Percentiles rank a stretch among this genome's conserved stretches.
phyloP scores from a whole-genome alignment of 2,797 vertebrate genomes.

The Clarias platycephalus region DNA sequence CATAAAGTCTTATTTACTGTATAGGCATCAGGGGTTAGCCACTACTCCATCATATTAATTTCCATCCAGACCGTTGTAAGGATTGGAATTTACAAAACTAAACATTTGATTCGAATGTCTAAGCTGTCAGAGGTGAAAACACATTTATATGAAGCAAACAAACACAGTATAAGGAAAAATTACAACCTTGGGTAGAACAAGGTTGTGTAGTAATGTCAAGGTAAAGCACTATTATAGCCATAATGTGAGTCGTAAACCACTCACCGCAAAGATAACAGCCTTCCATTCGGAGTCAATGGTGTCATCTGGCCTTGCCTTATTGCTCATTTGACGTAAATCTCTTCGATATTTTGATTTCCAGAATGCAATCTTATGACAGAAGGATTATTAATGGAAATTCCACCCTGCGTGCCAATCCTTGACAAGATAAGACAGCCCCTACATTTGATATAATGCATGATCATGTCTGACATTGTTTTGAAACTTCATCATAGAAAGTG shows the following conservation, averaged over 20 bases:
- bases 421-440: constrained; percentile 25
- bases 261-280: constrained; percentile 68
- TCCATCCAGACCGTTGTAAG: not conserved
- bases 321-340: constrained; percentile 63
- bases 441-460: constrained; percentile 2
- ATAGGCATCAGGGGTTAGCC: not conserved
- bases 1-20: not conserved
- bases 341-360: constrained; percentile 72
- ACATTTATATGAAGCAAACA: constrained; percentile 41
- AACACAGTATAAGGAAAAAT: constrained; percentile 52
- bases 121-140: not conserved
- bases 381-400: constrained; percentile 45
- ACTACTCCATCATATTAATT: not conserved
- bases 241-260: constrained; percentile 66
- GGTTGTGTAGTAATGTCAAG: constrained; percentile 67
- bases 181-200: constrained; percentile 44
- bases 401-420: not conserved
- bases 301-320: constrained; percentile 64
- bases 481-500: not conserved
- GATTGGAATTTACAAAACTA: not conserved
- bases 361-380: constrained; percentile 60
- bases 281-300: constrained; percentile 70
- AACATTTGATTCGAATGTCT: not conserved
- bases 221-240: constrained; percentile 50
- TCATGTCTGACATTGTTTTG: not conserved